Percentiles rank a stretch among this genome's conserved stretches.
These are phyloP conservation scores for Tiliacea citrago DNA, from an alignment of 2,888 invertebrate species.

Conservation along the genomic window DNA sequence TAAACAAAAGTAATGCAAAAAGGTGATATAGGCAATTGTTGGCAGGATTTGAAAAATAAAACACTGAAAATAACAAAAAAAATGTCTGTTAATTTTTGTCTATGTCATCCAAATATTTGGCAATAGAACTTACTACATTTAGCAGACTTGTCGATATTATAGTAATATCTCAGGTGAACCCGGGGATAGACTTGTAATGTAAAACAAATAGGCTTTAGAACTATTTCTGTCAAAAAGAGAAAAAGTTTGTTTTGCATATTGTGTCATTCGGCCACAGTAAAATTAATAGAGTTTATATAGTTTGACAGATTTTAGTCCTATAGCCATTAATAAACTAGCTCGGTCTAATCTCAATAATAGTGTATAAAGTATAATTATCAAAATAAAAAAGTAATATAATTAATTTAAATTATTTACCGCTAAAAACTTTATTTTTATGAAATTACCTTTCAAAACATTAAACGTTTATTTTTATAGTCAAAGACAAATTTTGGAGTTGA, in stretches of 20 bases:
- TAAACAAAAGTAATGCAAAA: background rate
- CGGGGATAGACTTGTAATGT: conserved; percentile 33
- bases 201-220: conserved; percentile 23
- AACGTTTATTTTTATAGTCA: background rate
- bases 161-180: conserved; percentile 44
- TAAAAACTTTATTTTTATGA: conserved; percentile 39
- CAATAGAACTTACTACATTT: conserved; percentile 57
- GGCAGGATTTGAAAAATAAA: background rate
- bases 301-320: conserved; percentile 30
- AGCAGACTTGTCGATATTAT: conserved; percentile 57
- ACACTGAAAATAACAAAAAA: background rate
- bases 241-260: background rate
- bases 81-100: background rate
- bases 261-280: background rate
- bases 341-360: conserved; percentile 32
- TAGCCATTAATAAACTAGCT: conserved; percentile 1
- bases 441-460: background rate
- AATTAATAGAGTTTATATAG: background rate
- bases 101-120: conserved; percentile 26
- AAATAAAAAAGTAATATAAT: conserved; percentile 41
- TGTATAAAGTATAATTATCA: conserved; percentile 41
- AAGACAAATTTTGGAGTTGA: background rate
- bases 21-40: background rate
- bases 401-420: conserved; percentile 57
- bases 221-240: conserved; percentile 22